Conservation (phyloP, 2,888 invertebrate species). For the Drosophila crucigera region DNA sequence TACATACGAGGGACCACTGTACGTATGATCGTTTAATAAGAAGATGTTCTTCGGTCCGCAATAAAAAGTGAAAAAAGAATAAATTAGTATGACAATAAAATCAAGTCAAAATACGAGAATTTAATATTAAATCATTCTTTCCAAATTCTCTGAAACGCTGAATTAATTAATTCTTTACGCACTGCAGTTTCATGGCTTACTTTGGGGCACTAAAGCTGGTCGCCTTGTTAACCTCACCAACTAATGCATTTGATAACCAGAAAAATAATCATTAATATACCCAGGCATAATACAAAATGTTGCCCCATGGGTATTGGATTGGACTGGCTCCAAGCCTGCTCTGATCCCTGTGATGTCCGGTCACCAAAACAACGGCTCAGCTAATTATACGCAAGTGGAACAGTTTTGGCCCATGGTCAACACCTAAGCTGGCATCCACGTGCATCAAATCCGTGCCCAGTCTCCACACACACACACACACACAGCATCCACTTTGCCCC, state of each 20-base stretch:
- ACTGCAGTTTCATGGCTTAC: not conserved
- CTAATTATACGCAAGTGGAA: conserved; percentile 69
- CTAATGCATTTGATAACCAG: conserved; percentile 22
- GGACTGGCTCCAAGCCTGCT: conserved; percentile 13
- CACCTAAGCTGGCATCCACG: conserved; percentile 39
- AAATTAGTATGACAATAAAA: not conserved
- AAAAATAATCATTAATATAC: conserved; percentile 35
- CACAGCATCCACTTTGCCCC: conserved; percentile 43
- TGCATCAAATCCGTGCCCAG: conserved; percentile 17
- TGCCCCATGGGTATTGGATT: conserved; percentile 12
- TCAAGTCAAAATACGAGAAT: not conserved
- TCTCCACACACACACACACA: conserved; percentile 12
- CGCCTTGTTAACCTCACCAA: not conserved
- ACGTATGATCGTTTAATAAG: not conserved
- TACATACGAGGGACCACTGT: not conserved
- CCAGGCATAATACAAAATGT: conserved; percentile 8
- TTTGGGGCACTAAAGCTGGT: not conserved
- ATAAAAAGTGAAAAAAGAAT: not conserved
- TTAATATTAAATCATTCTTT: conserved; percentile 17
- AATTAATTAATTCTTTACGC: conserved; percentile 7
- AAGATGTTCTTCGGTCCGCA: not conserved
- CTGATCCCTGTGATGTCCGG: conserved; percentile 3
- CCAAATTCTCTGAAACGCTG: conserved; percentile 18
- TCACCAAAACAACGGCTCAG: conserved; percentile 23
- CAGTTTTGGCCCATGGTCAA: conserved; percentile 65